Evolutionary conservation across 2,113 vertebrate species (phyloP).

Genomic region (Gobiocypris rarus): DNA sequence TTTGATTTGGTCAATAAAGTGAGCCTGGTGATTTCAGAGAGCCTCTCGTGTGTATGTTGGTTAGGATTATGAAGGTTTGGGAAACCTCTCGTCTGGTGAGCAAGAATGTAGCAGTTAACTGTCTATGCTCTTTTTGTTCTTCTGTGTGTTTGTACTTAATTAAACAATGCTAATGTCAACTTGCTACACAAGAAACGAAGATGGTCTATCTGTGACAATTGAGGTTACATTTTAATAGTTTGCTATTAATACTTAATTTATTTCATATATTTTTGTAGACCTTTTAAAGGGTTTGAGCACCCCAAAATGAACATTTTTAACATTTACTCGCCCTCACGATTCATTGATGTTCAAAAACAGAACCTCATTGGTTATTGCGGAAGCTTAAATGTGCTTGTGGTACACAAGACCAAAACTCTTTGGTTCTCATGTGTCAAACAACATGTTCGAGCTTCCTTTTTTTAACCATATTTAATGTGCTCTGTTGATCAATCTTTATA

Average conservation of each 20-base stretch:
- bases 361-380: too few relatives aligned
- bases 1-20: constrained; percentile 48
- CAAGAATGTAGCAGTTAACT: neutral
- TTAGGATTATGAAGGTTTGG: constrained; percentile 49
- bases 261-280: neutral
- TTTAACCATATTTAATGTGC: too few relatives aligned
- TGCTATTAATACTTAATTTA: neutral
- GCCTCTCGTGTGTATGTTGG: constrained; percentile 45
- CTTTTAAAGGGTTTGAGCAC: neutral
- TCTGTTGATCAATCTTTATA: neutral
- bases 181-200: neutral
- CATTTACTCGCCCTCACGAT: neutral
- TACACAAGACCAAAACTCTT: neutral
- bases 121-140: neutral
- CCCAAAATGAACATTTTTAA: neutral
- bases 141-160: constrained; percentile 2
- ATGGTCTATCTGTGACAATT: neutral
- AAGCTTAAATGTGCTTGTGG: neutral
- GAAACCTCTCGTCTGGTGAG: constrained; percentile 42
- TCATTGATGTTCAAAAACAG: neutral
- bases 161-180: neutral
- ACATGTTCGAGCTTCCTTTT: neutral
- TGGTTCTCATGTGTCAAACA: neutral
- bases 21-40: constrained; percentile 44
- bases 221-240: neutral